Conservation (phyloP, 64 coral and sea anemone genomes). For the Cladopsammia gracilis region DNA sequence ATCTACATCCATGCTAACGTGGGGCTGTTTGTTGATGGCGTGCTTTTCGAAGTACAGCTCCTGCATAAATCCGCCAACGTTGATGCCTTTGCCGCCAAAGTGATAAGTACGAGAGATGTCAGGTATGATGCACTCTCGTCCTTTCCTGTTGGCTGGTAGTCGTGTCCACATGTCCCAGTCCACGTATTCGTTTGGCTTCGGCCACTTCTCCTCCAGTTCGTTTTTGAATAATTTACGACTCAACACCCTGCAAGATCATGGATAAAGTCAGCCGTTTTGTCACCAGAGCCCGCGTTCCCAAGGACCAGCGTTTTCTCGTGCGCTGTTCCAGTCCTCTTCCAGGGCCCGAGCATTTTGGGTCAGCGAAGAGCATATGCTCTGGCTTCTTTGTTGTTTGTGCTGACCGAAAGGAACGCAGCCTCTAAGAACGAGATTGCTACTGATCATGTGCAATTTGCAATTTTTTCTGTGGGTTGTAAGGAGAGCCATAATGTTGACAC, state of each 20-base stretch:
- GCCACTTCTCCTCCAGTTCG: conserved; percentile 92
- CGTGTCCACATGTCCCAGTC: conserved; percentile 99
- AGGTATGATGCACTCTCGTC: conserved; percentile 91
- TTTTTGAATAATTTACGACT: conserved; percentile 92
- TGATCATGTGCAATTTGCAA: no score
- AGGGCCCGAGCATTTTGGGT: no score
- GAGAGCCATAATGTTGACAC: no score
- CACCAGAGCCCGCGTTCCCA: not conserved
- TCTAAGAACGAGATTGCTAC: no score
- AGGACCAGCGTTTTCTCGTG: not conserved
- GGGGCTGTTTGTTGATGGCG: conserved; percentile 72
- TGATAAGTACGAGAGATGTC: conserved; percentile 95
- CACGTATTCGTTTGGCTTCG: conserved; percentile 79
- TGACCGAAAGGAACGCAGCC: no score
- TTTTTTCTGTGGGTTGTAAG: no score
- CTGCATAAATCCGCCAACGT: conserved; percentile 82
- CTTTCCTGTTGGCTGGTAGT: conserved; percentile 58
- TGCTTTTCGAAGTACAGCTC: conserved; percentile 89
- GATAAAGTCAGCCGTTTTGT: not conserved
- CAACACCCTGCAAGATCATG: conserved; percentile 73
- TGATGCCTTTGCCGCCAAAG: conserved; percentile 90
- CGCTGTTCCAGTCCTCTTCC: not conserved
- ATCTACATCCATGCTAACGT: conserved; percentile 76
- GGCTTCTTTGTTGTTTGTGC: no score
- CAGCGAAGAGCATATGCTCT: no score